Evolutionary conservation across 2,113 vertebrate species (phyloP).

Genomic region (Protobothrops mucrosquamatus): DNA sequence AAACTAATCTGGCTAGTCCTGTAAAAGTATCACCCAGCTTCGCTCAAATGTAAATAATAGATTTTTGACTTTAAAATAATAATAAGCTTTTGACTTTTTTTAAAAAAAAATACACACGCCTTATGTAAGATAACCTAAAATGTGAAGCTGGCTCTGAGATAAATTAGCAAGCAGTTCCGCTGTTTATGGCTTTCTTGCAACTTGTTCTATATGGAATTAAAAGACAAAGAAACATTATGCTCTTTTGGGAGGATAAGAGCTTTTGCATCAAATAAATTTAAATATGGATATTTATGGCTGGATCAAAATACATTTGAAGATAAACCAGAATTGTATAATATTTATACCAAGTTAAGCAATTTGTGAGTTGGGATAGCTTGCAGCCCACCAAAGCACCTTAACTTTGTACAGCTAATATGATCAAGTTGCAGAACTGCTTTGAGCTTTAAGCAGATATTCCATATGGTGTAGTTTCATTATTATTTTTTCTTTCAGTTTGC

Average conservation of each 20-base stretch:
- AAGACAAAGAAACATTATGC: not conserved
- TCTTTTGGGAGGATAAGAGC: not conserved
- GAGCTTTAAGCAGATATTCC: not conserved
- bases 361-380: not conserved
- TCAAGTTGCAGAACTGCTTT: not conserved
- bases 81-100: too few species aligned
- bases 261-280: not conserved
- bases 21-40: not conserved
- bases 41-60: not conserved
- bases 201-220: not conserved
- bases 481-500: conserved; percentile 78
- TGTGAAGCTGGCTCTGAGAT: not conserved
- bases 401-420: not conserved
- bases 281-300: not conserved
- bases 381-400: not conserved
- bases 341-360: not conserved
- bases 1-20: not conserved
- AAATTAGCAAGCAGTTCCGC: not conserved
- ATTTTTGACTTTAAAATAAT: too few species aligned
- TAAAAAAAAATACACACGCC: too few species aligned
- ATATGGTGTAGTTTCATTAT: not conserved
- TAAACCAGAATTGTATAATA: not conserved
- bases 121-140: not conserved
- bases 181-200: not conserved
- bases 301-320: not conserved